phyloP scores from a whole-genome alignment of 2,888 invertebrate genomes.

The Hoplodrina blanda region DNA sequence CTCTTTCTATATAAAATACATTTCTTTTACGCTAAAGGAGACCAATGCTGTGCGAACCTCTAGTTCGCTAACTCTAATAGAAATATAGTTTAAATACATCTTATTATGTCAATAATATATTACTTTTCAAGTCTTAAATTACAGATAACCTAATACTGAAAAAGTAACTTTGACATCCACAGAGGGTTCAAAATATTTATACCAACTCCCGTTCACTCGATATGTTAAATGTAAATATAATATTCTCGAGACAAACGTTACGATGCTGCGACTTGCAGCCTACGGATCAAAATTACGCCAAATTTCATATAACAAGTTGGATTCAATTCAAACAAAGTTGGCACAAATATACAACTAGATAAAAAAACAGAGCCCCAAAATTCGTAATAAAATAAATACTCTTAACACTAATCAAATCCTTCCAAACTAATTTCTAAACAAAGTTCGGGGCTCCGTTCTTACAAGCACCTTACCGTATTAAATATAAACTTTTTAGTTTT shows the following conservation, averaged over 20 bases:
- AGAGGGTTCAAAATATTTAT: constrained; percentile 72
- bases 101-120: constrained; percentile 76
- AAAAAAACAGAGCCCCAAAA: constrained; percentile 78
- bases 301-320: constrained; percentile 50
- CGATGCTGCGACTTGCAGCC: constrained; percentile 29
- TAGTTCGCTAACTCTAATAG: constrained; percentile 68
- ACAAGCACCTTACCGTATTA: constrained; percentile 84
- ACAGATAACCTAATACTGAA: constrained; percentile 87
- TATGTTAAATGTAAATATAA: constrained; percentile 74
- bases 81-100: constrained; percentile 69
- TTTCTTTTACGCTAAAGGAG: constrained; percentile 75
- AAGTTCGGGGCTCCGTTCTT: constrained; percentile 78
- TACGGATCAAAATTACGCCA: constrained; percentile 42
- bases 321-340: constrained; percentile 75
- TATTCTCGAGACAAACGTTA: constrained; percentile 43
- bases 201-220: constrained; percentile 80
- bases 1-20: constrained; percentile 80
- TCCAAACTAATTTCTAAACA: constrained; percentile 78
- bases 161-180: constrained; percentile 80
- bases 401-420: constrained; percentile 86
- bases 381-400: constrained; percentile 80
- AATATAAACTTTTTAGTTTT: constrained; percentile 71
- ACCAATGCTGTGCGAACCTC: constrained; percentile 73
- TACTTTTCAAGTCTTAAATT: constrained; percentile 86
- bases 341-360: constrained; percentile 83